Base-by-base conservation (phyloP, 2,113 vertebrate genomes). In the Octodon degus region DNA sequence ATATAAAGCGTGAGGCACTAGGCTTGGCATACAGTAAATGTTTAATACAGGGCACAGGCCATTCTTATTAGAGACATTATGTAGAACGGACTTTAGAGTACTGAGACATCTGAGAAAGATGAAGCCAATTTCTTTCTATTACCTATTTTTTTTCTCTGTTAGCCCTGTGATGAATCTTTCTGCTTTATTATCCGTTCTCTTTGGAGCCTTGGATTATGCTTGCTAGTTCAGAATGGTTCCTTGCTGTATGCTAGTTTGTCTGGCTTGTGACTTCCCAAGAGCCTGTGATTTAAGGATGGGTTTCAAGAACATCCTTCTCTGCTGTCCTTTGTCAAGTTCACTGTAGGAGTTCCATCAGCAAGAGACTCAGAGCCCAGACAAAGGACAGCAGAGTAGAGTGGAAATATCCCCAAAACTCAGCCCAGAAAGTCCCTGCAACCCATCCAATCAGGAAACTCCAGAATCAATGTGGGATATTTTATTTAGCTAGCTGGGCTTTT, bases 271-370 rank as follows among this genome's bases (percentile, higher is more conserved):
- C 68, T 83, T 8, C 74, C 40, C 58, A 40, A 63, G n/a, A 84
- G 62, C 47, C 58, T 82, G 2, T 6, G 7, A 77, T 77, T 92
- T 83, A 74, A 76, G 81, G 50, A 43, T 30, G n/a, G 5, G 37
- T 40, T 90, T 86, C 40, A 47, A 92, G 72, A 76, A 82, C 37
- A 63, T 92, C 58, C 27, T 96, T 89, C 32, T 86, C 22, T 70
- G 34, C n/a, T 90, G 47, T 86, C n/a, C 67, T 86, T 94, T 85
- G 77, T 87, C 32, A 96, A 79, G 47, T 83, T 93, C 68, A 72
- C 47, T 81, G 22, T 93, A 85, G 55, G 47, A 88, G 34, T 80
- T n/a, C 30, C 58, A 32, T 55, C 63, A 40, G 47, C 67, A 40
- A 30, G n/a, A 20, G 5, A 60, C 16, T 32, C 9, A 43, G 27